Percentiles rank a stretch among this genome's conserved stretches.
phyloP scores from a whole-genome alignment of 2,113 vertebrate species.

The Pterocles orientalis region DNA sequence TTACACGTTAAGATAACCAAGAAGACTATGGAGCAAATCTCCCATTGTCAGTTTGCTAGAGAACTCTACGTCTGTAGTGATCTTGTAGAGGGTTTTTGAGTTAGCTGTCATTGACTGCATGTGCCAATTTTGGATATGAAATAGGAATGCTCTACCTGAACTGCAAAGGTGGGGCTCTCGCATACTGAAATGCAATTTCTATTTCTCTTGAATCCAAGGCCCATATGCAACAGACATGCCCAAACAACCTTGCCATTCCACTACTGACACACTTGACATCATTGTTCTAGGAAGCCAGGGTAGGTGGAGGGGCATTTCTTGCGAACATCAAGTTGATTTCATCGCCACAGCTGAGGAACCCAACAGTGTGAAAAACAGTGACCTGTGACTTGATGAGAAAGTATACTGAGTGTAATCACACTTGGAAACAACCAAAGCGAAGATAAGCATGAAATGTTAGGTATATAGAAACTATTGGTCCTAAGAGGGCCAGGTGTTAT shows the following conservation, averaged over 20 bases:
- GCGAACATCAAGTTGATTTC: not conserved
- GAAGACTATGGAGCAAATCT: not conserved
- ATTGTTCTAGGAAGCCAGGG: not conserved
- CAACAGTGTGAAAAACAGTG: not conserved
- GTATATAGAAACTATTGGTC: not conserved
- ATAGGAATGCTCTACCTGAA: not conserved
- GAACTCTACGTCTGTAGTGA: not conserved
- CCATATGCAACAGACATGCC: not conserved
- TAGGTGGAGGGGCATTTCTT: not conserved
- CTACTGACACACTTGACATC: fast-evolving
- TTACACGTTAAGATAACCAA: not conserved
- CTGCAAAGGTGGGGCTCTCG: not conserved
- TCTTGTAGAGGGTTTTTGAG: not conserved
- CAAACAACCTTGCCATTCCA: not conserved
- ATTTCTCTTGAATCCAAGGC: not conserved
- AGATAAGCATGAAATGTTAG: not conserved
- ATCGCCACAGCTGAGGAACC: not conserved
- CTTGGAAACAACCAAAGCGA: not conserved
- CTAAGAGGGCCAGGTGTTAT: not conserved
- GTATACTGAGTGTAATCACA: not conserved
- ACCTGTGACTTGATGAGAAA: not conserved
- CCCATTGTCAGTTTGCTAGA: not conserved
- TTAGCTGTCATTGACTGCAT: not conserved
- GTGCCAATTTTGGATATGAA: not conserved
- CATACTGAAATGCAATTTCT: not conserved